These are phyloP conservation scores for Nannospalax galili DNA, from an alignment of 2,113 vertebrate species.

Conservation along the genomic window DNA sequence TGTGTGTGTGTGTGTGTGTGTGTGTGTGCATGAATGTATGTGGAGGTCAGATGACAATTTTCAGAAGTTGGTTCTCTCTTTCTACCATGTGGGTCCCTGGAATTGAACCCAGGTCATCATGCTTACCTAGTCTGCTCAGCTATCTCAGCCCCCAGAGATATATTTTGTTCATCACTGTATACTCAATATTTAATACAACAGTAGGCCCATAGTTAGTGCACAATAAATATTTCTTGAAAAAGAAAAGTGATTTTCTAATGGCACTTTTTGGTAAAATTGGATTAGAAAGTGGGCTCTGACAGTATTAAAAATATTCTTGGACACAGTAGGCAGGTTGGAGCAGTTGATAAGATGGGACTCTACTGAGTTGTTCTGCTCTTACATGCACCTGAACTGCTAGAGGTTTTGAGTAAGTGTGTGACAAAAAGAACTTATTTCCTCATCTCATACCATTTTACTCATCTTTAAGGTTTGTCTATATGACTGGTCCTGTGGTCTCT, in stretches of 20 bases:
- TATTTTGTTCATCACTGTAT: neutral
- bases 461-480: neutral
- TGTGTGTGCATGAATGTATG: neutral
- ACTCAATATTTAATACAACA: neutral
- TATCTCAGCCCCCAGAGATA: neutral
- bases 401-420: conserved; percentile 84
- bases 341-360: neutral
- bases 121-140: neutral
- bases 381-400: conserved; percentile 89
- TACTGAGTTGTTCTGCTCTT: neutral
- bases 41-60: neutral
- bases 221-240: conserved; percentile 7
- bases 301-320: neutral
- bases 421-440: conserved; percentile 42
- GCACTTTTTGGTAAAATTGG: neutral
- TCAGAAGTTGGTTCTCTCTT: neutral
- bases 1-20: no score
- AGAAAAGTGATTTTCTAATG: neutral
- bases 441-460: neutral
- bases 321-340: neutral
- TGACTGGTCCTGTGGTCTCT: neutral
- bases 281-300: neutral
- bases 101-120: neutral
- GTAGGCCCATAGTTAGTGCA: neutral
- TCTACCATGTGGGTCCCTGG: neutral